Evolutionary conservation across 2,113 vertebrate species (phyloP).

Genomic region (Gambusia affinis): DNA sequence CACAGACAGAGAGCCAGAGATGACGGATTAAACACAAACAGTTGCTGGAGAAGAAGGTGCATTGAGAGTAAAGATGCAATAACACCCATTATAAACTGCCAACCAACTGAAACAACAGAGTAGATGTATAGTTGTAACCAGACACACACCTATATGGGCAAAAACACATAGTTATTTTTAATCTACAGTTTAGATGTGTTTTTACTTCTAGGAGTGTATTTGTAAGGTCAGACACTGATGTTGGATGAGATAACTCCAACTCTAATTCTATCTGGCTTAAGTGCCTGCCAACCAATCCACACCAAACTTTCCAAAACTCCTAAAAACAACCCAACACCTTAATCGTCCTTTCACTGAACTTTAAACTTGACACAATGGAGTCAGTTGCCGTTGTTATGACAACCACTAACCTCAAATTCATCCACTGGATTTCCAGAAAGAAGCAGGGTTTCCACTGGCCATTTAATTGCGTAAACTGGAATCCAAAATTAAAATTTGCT

Average conservation of each 20-base stretch:
- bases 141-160: neutral
- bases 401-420: neutral
- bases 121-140: neutral
- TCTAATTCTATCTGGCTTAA: neutral
- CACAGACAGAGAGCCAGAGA: constrained; percentile 30
- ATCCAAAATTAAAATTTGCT: too few relatives aligned
- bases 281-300: neutral
- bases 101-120: neutral
- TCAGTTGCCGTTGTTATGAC: neutral
- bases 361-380: neutral
- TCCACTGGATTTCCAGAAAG: neutral
- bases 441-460: too few relatives aligned
- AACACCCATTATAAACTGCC: neutral
- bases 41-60: constrained; percentile 11
- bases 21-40: constrained; percentile 18
- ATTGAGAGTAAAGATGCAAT: neutral
- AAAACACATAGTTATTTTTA: neutral
- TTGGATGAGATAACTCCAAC: too few relatives aligned
- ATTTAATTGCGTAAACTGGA: too few relatives aligned
- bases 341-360: neutral
- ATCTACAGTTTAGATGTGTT: too few relatives aligned
- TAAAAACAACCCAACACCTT: too few relatives aligned
- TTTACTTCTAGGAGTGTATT: too few relatives aligned
- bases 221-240: too few relatives aligned
- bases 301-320: neutral